phyloP scores from a whole-genome alignment of 2,113 vertebrate species.

The Etheostoma cragini region DNA sequence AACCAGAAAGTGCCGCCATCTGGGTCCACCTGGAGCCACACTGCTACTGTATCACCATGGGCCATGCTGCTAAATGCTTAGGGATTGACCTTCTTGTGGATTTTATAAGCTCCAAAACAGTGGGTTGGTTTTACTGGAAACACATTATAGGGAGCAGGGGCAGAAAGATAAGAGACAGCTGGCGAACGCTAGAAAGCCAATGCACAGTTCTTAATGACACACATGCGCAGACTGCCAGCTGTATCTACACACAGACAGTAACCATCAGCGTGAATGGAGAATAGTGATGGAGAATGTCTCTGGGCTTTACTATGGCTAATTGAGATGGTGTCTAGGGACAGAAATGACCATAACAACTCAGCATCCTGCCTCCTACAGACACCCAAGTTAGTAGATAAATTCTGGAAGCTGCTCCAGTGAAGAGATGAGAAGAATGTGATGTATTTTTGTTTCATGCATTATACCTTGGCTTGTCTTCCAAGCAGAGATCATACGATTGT shows the following conservation, averaged over 20 bases:
- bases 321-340: constrained; percentile 26
- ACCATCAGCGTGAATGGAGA: constrained; percentile 26
- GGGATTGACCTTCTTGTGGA: constrained; percentile 47
- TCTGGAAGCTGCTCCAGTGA: constrained; percentile 20
- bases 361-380: constrained; percentile 1
- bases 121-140: constrained; percentile 11
- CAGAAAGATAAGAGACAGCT: constrained; percentile 46
- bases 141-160: not conserved
- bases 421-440: not conserved
- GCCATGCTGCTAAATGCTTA: constrained; percentile 45
- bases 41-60: constrained; percentile 34
- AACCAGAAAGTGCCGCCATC: constrained; percentile 39
- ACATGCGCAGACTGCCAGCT: constrained; percentile 32
- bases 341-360: constrained; percentile 26
- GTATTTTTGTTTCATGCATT: constrained; percentile 3
- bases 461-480: not conserved
- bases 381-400: not conserved
- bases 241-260: constrained; percentile 59
- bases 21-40: constrained; percentile 30
- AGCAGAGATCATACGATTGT: not conserved
- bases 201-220: constrained; percentile 51
- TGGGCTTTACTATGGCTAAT: constrained; percentile 23
- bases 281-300: constrained; percentile 4
- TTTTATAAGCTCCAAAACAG: constrained; percentile 53
- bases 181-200: constrained; percentile 22